Evolutionary conservation across 1,140 invertebrate genomes (phyloP).

Genomic region (Thaumetopoea pityocampa): DNA sequence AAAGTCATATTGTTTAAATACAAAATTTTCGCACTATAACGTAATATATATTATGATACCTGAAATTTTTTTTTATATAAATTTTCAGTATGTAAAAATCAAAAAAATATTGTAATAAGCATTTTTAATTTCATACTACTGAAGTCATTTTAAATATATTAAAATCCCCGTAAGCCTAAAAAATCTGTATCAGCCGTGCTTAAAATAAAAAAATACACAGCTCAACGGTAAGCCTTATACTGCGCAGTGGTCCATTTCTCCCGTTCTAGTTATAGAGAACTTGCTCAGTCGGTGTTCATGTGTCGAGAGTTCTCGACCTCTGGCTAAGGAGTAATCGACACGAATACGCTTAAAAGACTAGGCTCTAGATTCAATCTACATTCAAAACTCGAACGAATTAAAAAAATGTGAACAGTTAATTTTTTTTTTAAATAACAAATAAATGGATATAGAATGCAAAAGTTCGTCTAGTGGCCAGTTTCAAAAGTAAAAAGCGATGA

Average conservation of each 20-base stretch:
- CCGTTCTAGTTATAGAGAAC: conserved; percentile 29
- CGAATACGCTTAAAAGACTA: conserved; percentile 23
- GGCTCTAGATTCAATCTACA: conserved; percentile 12
- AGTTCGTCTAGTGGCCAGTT: conserved; percentile 5
- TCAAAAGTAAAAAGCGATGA: conserved; percentile 43
- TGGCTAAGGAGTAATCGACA: conserved; percentile 29
- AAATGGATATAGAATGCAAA: conserved; percentile 8
- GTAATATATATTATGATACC: too few species aligned
- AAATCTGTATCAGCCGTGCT: conserved; percentile 29
- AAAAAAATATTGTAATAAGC: conserved; percentile 9
- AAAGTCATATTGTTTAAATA: too few species aligned
- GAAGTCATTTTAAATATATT: conserved; percentile 15
- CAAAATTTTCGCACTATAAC: too few species aligned
- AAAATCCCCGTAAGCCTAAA: conserved; percentile 17
- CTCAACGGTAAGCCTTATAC: conserved; percentile 34
- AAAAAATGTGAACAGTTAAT: conserved; percentile 34
- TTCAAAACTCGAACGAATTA: conserved; percentile 4
- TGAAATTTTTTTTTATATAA: too few species aligned
- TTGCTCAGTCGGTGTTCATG: conserved; percentile 46
- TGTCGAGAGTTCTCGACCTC: conserved; percentile 56
- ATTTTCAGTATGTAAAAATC: too few species aligned
- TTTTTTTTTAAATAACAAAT: conserved; percentile 10
- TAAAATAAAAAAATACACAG: conserved; percentile 38
- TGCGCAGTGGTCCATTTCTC: conserved; percentile 50
- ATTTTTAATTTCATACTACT: conserved; percentile 12